Evolutionary conservation across 2,888 invertebrate genomes (phyloP).

Genomic region (Serrognathus titanus): DNA sequence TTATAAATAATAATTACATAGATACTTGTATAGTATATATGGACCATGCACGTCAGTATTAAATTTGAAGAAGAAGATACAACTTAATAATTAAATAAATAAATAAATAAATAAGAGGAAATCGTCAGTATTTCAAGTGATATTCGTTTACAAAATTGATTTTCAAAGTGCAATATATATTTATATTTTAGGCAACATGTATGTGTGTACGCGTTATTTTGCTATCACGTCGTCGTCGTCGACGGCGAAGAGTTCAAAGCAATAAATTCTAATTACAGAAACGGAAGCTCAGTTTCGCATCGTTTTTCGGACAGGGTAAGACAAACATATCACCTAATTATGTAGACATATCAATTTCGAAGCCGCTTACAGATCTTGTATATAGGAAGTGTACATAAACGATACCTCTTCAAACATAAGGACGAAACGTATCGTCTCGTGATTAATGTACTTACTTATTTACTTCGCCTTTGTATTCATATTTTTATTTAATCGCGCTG

Average conservation of each 20-base stretch:
- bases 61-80: slow-evolving; percentile 22
- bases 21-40: slow-evolving; percentile 28
- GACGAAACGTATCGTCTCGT: no score
- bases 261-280: slow-evolving; percentile 5
- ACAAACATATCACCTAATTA: slow-evolving; percentile 15
- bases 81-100: slow-evolving; percentile 2
- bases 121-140: slow-evolving; percentile 47
- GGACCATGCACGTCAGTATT: slow-evolving; percentile 42
- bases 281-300: slow-evolving; percentile 8
- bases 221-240: not conserved
- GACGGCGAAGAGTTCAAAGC: not conserved
- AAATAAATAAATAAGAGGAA: slow-evolving; percentile 19
- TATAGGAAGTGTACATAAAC: no score
- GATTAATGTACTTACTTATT: no score
- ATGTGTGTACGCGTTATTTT: slow-evolving; percentile 7
- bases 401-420: no score
- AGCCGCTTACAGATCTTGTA: slow-evolving; percentile 8
- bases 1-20: slow-evolving; percentile 11
- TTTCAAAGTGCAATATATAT: slow-evolving; percentile 43
- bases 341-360: slow-evolving; percentile 13
- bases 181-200: slow-evolving; percentile 42
- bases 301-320: slow-evolving; percentile 17
- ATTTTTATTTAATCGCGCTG: no score
- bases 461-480: no score
- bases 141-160: slow-evolving; percentile 24